Conservation (phyloP, 2,797 vertebrate species). For the Betta splendens region DNA sequence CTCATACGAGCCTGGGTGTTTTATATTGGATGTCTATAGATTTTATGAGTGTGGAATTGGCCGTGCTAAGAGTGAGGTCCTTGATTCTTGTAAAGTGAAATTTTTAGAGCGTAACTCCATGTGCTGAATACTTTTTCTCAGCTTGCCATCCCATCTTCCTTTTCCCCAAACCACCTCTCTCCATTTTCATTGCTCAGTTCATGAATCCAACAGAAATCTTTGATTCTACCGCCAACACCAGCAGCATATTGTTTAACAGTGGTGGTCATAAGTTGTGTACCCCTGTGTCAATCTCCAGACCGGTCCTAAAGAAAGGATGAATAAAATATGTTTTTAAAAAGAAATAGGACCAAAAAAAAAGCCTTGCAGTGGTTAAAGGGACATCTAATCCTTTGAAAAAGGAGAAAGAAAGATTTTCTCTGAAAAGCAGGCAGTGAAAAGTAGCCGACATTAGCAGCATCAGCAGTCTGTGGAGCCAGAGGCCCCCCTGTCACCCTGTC, state of each 20-base stretch:
- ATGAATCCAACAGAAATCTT: conserved; percentile 24
- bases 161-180: conserved; percentile 32
- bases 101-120: conserved; percentile 67
- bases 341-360: neutral
- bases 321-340: conserved; percentile 12
- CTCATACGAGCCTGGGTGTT: conserved; percentile 63
- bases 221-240: conserved; percentile 22
- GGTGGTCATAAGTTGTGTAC: neutral
- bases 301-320: neutral
- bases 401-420: conserved; percentile 8
- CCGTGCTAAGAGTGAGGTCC: conserved; percentile 68
- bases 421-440: conserved; percentile 33
- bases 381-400: conserved; percentile 11
- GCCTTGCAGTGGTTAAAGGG: neutral
- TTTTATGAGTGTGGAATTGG: conserved; percentile 74
- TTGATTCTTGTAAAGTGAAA: conserved; percentile 71
- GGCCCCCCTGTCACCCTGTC: conserved; percentile 60
- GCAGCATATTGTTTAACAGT: conserved; percentile 23
- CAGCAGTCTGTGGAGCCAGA: conserved; percentile 51
- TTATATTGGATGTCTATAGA: conserved; percentile 74
- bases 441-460: conserved; percentile 45
- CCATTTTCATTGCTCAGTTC: conserved; percentile 6
- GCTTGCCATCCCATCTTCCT: conserved; percentile 24
- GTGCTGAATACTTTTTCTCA: conserved; percentile 41
- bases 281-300: conserved; percentile 9